A percentile compares a stretch with the other conserved stretches of the same genome.
phyloP scores from a whole-genome alignment of 2,113 vertebrate species.

The Neolamprologus brichardi region DNA sequence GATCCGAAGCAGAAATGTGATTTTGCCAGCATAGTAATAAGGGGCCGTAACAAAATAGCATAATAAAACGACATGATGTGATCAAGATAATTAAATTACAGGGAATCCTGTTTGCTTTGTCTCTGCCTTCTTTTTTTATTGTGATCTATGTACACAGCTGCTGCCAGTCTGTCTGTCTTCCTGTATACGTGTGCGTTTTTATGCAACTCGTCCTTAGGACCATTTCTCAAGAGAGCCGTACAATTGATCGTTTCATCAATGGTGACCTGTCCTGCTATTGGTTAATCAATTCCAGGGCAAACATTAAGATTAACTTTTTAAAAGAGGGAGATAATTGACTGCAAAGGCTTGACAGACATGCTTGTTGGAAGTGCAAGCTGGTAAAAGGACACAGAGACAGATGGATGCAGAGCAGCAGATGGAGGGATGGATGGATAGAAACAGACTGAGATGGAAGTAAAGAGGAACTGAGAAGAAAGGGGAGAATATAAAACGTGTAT shows the following conservation, averaged over 20 bases:
- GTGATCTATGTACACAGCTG: slow-evolving; percentile 31
- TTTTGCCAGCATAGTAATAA: slow-evolving; percentile 52
- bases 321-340: slow-evolving; percentile 30
- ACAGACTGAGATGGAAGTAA: neutral
- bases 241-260: slow-evolving; percentile 30
- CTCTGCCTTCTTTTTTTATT: slow-evolving; percentile 29
- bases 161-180: neutral
- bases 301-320: slow-evolving; percentile 45
- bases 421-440: neutral
- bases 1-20: slow-evolving; percentile 41
- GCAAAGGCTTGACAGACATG: slow-evolving; percentile 11
- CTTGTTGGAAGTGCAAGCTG: neutral
- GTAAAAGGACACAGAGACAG: neutral
- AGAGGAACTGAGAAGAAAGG: neutral
- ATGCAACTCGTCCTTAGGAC: neutral
- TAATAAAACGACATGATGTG: slow-evolving; percentile 51
- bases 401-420: neutral
- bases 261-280: slow-evolving; percentile 28
- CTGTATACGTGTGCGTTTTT: slow-evolving; percentile 1
- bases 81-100: slow-evolving; percentile 53
- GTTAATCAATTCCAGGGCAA: slow-evolving; percentile 49
- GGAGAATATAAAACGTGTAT: neutral
- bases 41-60: slow-evolving; percentile 31
- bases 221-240: slow-evolving; percentile 26
- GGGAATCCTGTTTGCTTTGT: slow-evolving; percentile 47